Evolutionary conservation across 1,140 invertebrate species (phyloP).

Genomic region (Drosophila busckii): DNA sequence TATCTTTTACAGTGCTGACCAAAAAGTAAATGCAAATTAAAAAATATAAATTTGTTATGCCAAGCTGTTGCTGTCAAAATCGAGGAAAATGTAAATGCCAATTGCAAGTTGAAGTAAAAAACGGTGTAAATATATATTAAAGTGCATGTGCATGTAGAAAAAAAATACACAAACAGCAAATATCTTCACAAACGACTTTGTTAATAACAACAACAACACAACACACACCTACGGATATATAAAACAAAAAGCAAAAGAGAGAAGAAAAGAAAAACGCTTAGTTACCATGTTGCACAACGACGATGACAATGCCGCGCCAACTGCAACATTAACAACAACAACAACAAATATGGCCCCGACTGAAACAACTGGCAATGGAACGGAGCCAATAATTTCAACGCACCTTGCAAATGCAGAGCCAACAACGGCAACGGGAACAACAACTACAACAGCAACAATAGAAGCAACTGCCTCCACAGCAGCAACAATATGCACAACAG

Average conservation of each 20-base stretch:
- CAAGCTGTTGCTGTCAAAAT: conserved; percentile 16
- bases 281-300: conserved; percentile 63
- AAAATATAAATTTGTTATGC: conserved; percentile 17
- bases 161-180: conserved; percentile 1
- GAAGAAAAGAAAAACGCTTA: conserved; percentile 35
- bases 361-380: conserved; percentile 42
- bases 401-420: conserved; percentile 43
- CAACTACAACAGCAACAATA: conserved; percentile 2
- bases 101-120: conserved; percentile 4
- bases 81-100: conserved; percentile 31
- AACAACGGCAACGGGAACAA: conserved; percentile 35
- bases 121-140: conserved; percentile 17
- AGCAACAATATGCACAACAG: conserved; percentile 10
- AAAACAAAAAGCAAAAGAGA: conserved; percentile 20
- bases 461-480: conserved; percentile 5
- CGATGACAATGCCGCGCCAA: conserved; percentile 40
- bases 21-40: background rate
- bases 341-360: conserved; percentile 25
- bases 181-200: conserved; percentile 4
- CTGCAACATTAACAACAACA: conserved; percentile 20
- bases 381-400: conserved; percentile 41
- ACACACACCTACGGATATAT: conserved; percentile 2
- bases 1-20: conserved; percentile 27
- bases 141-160: conserved; percentile 6
- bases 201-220: background rate